Conservation (phyloP, 2,113 vertebrate species). For the Benitochromis conjunctus region DNA sequence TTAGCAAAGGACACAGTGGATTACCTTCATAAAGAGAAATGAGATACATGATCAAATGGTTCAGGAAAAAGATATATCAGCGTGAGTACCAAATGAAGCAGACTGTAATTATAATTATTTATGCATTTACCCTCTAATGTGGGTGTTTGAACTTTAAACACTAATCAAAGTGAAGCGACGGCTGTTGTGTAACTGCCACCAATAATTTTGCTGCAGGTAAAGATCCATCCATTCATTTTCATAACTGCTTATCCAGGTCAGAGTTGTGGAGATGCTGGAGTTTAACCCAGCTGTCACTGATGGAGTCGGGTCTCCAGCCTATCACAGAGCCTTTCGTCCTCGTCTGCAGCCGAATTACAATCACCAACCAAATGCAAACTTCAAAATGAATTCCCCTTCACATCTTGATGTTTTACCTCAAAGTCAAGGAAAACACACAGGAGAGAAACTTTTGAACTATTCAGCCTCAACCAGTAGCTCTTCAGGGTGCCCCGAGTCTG, state of each 20-base stretch:
- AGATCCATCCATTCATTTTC: rapidly evolving
- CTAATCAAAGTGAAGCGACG: neutral
- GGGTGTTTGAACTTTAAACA: neutral
- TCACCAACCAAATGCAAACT: neutral
- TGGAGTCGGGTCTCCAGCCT: neutral
- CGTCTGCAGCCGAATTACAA: no score
- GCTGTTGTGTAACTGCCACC: neutral
- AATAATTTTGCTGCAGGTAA: neutral
- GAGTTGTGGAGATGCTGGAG: neutral
- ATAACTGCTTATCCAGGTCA: neutral
- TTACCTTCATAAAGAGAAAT: neutral
- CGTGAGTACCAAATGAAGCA: rapidly evolving
- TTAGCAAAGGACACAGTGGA: rapidly evolving
- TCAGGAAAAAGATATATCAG: neutral
- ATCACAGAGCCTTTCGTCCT: neutral
- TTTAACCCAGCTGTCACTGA: neutral
- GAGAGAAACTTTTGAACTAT: neutral
- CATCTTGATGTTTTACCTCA: neutral
- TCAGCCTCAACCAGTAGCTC: neutral
- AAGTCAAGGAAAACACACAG: neutral
- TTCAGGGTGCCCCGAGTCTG: neutral
- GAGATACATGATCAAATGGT: neutral
- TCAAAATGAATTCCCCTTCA: neutral
- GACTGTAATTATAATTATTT: rapidly evolving
- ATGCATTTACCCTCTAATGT: neutral